Conservation (phyloP, 2,888 invertebrate genomes). For the Cantharis flavilabris region DNA sequence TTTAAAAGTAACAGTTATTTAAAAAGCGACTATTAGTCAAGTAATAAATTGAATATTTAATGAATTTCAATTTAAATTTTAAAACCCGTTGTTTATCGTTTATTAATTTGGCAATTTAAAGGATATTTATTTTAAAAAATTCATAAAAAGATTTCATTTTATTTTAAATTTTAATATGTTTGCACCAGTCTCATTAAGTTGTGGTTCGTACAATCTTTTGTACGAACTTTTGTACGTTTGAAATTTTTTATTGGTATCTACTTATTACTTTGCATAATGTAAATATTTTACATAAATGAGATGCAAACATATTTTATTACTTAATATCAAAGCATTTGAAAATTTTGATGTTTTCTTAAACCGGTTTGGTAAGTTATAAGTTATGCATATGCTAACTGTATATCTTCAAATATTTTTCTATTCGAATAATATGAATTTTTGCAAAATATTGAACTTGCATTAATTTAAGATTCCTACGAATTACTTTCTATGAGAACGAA, state of each 20-base stretch:
- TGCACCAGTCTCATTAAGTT: not conserved
- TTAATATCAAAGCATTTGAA: not conserved
- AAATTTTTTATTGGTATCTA: not conserved
- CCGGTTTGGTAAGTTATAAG: not conserved
- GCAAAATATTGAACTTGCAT: not conserved
- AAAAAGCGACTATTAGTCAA: not conserved
- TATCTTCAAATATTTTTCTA: not conserved
- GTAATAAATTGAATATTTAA: not conserved
- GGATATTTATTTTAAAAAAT: not conserved
- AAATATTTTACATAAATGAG: not conserved
- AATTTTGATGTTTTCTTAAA: not conserved
- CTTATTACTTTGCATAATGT: not conserved
- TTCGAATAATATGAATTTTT: not conserved
- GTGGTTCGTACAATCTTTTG: not conserved
- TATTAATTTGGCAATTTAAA: not conserved
- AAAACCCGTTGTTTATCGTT: not conserved
- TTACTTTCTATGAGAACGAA: not conserved
- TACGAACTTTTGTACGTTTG: not conserved
- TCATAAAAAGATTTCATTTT: not conserved
- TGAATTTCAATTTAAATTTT: not conserved
- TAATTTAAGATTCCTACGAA: not conserved
- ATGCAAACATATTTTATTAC: not conserved
- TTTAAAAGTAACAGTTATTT: not conserved
- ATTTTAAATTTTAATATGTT: not conserved
- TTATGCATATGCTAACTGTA: not conserved